Base-by-base conservation (phyloP, 1,140 invertebrate species). In the Orussus abietinus region DNA sequence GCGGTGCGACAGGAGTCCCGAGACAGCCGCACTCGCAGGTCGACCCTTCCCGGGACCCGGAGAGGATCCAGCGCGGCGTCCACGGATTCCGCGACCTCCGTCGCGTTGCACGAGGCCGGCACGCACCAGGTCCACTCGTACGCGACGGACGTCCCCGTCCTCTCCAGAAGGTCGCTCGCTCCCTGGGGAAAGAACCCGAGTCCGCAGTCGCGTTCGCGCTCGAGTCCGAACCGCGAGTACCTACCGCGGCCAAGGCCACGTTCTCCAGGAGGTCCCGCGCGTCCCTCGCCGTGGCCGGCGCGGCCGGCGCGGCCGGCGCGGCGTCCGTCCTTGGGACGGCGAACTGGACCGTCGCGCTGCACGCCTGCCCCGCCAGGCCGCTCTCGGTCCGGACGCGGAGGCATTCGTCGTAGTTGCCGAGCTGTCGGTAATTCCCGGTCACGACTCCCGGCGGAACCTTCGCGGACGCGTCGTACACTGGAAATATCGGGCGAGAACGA, bases 321-420 rank as follows among this genome's bases (percentile, higher is more conserved):
- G 17, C 10, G 22, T 15, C 22, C 42, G 6, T 51, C 38, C 17
- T 44, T 34, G 0, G 41, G n/a, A 67, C 49, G 20, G 55, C 42
- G 31, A 68, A 68, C 30, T 51, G 49, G 9, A 68, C 54, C 10
- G 22, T 43, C 14, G 42, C 53, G 13, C 44, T 62, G 37, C 64
- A 66, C n/a, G 64, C 61, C 35, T 69, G 57, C 1, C 59, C 61
- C 10, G 47, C 29, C 35, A 66, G 64, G 26, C 47, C 52, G 15
- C 22, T 26, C 15, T 39, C 42, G 21, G 40, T 67, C 29, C 51
- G 49, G 4, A 69, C 55, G 28, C 45, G 25, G 5, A 76, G 33
- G 37, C 76, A 77, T 47, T 75, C 66, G 44, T 75, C 70, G 49
- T 71, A 76, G 53, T 76, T 73, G 11, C 75, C 75, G n/a, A 74